phyloP scores from a whole-genome alignment of 2,797 vertebrate species.

The Manis pentadactyla region DNA sequence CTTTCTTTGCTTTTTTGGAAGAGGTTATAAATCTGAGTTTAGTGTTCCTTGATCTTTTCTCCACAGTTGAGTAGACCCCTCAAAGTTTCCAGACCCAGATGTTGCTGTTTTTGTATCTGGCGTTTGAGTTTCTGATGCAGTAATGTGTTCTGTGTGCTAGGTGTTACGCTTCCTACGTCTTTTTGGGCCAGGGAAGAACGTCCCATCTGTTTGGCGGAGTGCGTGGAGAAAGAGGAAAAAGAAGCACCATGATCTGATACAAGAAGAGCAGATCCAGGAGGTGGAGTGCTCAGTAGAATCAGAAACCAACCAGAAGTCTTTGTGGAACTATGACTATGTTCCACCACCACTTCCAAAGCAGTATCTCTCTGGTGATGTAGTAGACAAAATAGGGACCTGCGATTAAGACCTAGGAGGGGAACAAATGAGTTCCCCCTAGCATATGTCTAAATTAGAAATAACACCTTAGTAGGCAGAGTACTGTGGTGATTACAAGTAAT shows the following conservation, averaged over 20 bases:
- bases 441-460: conserved; percentile 39
- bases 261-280: conserved; percentile 92
- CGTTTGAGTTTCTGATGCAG: conserved; percentile 6
- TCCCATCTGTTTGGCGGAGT: conserved; percentile 98
- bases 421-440: not conserved
- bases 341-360: conserved; percentile 95
- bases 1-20: not conserved
- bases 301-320: conserved; percentile 91
- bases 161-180: conserved; percentile 97
- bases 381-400: conserved; percentile 80
- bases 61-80: not conserved
- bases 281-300: conserved; percentile 89
- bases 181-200: conserved; percentile 98
- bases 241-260: conserved; percentile 93
- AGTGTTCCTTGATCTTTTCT: not conserved
- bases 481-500: conserved; percentile 36
- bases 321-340: conserved; percentile 95
- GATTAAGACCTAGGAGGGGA: not conserved
- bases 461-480: not conserved
- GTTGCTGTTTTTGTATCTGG: not conserved
- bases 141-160: conserved; percentile 80
- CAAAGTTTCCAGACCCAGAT: not conserved
- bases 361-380: conserved; percentile 99
- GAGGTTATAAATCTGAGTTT: not conserved
- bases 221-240: conserved; percentile 97